phyloP scores from a whole-genome alignment of 2,888 invertebrate species.

The Adineta ricciae region DNA sequence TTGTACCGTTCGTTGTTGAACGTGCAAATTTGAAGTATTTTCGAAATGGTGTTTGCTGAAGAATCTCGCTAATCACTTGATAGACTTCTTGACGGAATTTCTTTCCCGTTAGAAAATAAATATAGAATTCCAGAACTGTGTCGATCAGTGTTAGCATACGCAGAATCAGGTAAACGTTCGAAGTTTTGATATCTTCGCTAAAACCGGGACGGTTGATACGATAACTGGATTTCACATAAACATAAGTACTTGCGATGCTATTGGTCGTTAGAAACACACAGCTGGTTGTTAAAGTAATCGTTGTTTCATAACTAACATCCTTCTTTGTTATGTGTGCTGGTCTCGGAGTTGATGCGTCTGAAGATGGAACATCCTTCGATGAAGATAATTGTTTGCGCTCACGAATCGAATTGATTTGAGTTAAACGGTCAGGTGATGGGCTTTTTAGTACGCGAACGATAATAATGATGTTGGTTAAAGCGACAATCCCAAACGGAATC shows the following conservation, averaged over 20 bases:
- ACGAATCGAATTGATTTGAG: background rate
- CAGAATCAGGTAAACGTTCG: background rate
- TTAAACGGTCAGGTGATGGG: background rate
- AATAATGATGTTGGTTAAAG: background rate
- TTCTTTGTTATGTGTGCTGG: constrained; percentile 6
- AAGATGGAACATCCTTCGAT: background rate
- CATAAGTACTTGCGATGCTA: constrained; percentile 16
- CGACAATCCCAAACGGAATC: constrained; percentile 9
- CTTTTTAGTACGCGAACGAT: background rate
- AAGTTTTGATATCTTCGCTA: constrained; percentile 4
- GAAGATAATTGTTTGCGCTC: background rate
- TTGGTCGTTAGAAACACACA: constrained; percentile 17
- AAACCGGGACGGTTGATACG: background rate
- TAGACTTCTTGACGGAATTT: constrained; percentile 14
- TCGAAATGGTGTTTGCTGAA: constrained; percentile 3
- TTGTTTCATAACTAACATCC: constrained; percentile 22
- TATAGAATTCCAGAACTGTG: constrained; percentile 19
- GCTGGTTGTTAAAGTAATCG: constrained; percentile 12
- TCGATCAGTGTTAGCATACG: constrained; percentile 18
- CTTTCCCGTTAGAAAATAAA: constrained; percentile 21
- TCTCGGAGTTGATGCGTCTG: background rate
- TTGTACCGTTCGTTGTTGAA: background rate
- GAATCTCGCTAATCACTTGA: background rate
- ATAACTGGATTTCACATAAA: background rate
- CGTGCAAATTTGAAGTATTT: background rate